Percentiles rank a stretch among this genome's conserved stretches.
Conservation (phyloP, 1,140 invertebrate species). For the Hirudo medicinalis region DNA sequence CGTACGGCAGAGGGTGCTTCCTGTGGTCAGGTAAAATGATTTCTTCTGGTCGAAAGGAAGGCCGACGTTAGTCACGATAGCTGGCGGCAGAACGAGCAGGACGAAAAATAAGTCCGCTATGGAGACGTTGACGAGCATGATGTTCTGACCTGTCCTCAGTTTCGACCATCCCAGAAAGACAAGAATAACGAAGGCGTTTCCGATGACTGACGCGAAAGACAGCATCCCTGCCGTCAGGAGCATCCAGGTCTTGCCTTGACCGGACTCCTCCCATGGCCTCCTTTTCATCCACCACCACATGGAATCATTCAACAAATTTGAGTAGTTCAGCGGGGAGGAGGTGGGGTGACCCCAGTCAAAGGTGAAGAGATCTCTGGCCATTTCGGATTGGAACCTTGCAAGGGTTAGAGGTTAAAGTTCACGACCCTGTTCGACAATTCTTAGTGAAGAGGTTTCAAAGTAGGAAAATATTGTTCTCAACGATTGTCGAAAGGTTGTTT, state of each 20-base stretch:
- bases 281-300: background rate
- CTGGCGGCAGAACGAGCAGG: constrained; percentile 5
- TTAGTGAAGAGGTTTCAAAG: too few relatives aligned
- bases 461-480: too few relatives aligned
- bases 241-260: constrained; percentile 11
- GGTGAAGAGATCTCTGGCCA: constrained; percentile 1
- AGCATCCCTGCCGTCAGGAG: constrained; percentile 15
- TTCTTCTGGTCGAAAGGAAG: background rate
- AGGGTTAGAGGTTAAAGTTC: too few relatives aligned
- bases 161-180: constrained; percentile 12
- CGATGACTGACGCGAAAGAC: constrained; percentile 12
- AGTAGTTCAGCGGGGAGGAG: background rate
- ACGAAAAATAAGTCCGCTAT: constrained; percentile 19
- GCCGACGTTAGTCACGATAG: constrained; percentile 16
- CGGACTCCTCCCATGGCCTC: background rate
- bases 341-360: background rate
- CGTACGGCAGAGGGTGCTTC: background rate
- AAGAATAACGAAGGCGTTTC: constrained; percentile 17
- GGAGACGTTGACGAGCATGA: constrained; percentile 22
- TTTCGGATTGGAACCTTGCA: background rate
- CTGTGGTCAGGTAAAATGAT: background rate
- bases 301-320: background rate
- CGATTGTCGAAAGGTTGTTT: too few relatives aligned
- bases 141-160: constrained; percentile 22
- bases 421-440: too few relatives aligned